These are phyloP conservation scores for Muraenolepis orangiensis DNA, from an alignment of 2,797 vertebrate genomes.

Conservation along the genomic window DNA sequence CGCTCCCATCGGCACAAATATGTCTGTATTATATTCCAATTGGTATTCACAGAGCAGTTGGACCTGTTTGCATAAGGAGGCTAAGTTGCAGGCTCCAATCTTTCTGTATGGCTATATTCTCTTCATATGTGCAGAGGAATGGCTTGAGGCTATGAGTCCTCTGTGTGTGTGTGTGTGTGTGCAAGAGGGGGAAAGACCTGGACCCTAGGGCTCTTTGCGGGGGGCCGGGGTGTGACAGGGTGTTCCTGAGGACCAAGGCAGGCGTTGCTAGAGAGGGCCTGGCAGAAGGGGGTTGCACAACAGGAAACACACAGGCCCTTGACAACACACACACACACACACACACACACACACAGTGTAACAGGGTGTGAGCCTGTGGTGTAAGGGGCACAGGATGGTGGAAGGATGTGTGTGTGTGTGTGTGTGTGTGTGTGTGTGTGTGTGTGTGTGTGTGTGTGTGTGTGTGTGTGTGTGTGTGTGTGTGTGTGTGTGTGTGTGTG, in stretches of 20 bases:
- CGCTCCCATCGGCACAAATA: no score
- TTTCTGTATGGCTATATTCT: background rate
- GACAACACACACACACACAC: constrained; percentile 43
- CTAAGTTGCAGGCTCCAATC: no score
- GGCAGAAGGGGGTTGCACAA: constrained; percentile 64
- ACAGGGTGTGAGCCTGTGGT: constrained; percentile 30
- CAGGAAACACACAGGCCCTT: constrained; percentile 66
- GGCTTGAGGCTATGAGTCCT: background rate
- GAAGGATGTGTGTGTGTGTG: constrained; percentile 14
- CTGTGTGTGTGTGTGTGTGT: background rate
- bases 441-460: constrained; percentile 15
- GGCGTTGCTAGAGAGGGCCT: constrained; percentile 53
- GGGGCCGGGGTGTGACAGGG: constrained; percentile 13
- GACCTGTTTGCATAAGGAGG: no score
- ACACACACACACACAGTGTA: background rate
- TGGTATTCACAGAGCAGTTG: no score
- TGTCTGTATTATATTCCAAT: no score
- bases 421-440: constrained; percentile 6
- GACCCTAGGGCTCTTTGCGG: background rate
- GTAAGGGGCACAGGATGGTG: constrained; percentile 25
- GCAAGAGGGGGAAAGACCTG: background rate
- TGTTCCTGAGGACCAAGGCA: constrained; percentile 53
- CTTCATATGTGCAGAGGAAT: background rate
- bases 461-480: background rate
- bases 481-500: constrained; percentile 5